These are phyloP conservation scores for Bergia sp. DNA, from an alignment of 92 coral and sea anemone species.

Conservation along the genomic window DNA sequence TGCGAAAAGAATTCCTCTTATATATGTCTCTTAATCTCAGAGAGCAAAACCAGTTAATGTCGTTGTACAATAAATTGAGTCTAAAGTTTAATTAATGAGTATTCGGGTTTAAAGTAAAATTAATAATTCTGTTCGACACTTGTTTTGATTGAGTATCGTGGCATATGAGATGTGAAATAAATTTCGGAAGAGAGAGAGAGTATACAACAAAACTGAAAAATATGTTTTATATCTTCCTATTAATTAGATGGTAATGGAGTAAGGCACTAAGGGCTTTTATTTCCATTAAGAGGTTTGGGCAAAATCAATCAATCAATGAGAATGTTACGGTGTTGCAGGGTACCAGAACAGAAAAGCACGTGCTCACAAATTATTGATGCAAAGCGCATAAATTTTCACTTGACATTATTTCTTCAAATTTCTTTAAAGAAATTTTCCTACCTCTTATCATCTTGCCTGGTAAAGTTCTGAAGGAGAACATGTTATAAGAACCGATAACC, in stretches of 20 bases:
- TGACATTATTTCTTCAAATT: neutral
- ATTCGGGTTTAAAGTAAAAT: neutral
- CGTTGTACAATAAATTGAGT: neutral
- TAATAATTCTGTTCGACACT: neutral
- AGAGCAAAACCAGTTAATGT: neutral
- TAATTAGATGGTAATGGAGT: neutral
- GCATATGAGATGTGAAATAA: neutral
- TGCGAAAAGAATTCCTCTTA: neutral
- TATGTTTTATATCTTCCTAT: neutral
- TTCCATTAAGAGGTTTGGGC: neutral
- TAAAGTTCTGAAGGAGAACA: neutral
- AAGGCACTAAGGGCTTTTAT: neutral
- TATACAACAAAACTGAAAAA: neutral
- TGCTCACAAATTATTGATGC: constrained; percentile 20
- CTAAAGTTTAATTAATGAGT: too few species aligned
- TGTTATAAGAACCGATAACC: neutral
- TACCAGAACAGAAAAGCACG: constrained; percentile 25
- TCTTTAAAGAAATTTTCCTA: neutral
- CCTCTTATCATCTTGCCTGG: neutral
- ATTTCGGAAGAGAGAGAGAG: neutral
- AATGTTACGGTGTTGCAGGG: neutral
- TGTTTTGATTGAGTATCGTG: neutral
- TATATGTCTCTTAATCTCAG: neutral
- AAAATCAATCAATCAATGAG: neutral
- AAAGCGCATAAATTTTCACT: neutral